A percentile compares a stretch with the other conserved stretches of the same genome.
Conservation (phyloP, 1,140 invertebrate species). For the Drosophila pectinifera region DNA sequence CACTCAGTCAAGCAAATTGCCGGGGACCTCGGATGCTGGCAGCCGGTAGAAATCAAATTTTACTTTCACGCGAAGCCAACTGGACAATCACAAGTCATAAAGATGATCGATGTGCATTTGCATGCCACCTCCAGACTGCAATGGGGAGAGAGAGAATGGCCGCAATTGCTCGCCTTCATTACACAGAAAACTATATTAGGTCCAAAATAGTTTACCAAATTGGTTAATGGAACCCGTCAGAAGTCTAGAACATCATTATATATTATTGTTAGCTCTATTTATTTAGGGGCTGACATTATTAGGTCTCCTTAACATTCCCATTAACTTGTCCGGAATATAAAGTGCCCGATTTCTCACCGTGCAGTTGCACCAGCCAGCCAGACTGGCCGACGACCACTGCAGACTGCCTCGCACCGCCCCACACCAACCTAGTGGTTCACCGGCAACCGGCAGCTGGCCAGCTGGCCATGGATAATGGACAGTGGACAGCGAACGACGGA, state of each 20-base stretch:
- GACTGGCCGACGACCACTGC: slow-evolving; percentile 32
- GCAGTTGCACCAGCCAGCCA: slow-evolving; percentile 19
- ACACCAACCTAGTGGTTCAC: slow-evolving; percentile 17
- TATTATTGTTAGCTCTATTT: background rate
- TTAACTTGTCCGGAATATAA: too few species aligned
- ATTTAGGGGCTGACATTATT: too few species aligned
- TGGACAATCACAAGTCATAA: slow-evolving; percentile 70
- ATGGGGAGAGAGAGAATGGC: slow-evolving; percentile 47
- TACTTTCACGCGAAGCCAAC: slow-evolving; percentile 73
- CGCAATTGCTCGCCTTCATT: slow-evolving; percentile 49
- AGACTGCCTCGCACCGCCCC: background rate
- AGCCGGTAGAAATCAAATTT: slow-evolving; percentile 72
- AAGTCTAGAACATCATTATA: background rate
- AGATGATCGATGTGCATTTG: slow-evolving; percentile 81
- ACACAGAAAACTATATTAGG: slow-evolving; percentile 3
- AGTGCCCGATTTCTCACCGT: slow-evolving; percentile 7
- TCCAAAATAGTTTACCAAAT: fast-evolving
- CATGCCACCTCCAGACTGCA: slow-evolving; percentile 55
- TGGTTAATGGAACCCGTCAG: background rate
- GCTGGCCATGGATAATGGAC: slow-evolving; percentile 30
- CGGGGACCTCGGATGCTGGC: slow-evolving; percentile 29
- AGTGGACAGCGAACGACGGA: background rate
- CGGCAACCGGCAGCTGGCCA: slow-evolving; percentile 37
- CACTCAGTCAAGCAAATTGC: slow-evolving; percentile 57
- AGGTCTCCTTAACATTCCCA: too few species aligned